Base-by-base conservation (phyloP, 1,140 invertebrate genomes). In the Drosophila lacertosa region DNA sequence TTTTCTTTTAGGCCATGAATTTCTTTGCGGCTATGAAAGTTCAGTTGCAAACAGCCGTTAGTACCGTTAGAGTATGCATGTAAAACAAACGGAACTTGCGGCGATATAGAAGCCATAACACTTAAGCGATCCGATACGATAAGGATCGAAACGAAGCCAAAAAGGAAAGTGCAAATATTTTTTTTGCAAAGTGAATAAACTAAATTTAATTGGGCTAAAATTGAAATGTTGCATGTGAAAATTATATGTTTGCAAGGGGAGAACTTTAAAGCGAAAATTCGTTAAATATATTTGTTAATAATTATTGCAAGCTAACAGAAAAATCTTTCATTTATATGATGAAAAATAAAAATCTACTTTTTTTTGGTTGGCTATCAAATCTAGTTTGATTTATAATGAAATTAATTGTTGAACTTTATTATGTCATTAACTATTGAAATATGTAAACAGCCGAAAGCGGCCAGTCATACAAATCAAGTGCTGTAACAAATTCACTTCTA, bases 11-110 rank as follows among this genome's bases (percentile, higher is more conserved):
- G 26, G 10, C 53, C 20, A 26, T 5, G 20, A 29, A 57, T 57
- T 79, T 72, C 68, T 72, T 65, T 73, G 73, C 15, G 81, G 76
- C 80, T 69, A 81, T 70, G 82, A 84, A 84, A 84, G 80, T 69
- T 69, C 42, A 73, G 60, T 40, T 40, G 32, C 29, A 29, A 29
- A 48, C 5, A 42, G 22, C 32, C 57, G 45, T 63, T 63, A 83
- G 74, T 62, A 72, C 80, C 81, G 80, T 83, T 84, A 86, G n/a
- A n/a, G 75, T 55, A 54, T 64, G 67, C 42, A 71, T 50, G 39
- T 47, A 26, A 35, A 18, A n/a, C n/a, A 60, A 77, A 59, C 44
- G 73, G 9, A 77, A 63, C 80, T 63, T 10, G 39, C n/a, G 79
- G 79, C 75, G 32, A 33, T 33, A 39, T 32, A 53, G n/a, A n/a